Conservation (phyloP, 2,113 vertebrate genomes). For the Colossoma macropomum region DNA sequence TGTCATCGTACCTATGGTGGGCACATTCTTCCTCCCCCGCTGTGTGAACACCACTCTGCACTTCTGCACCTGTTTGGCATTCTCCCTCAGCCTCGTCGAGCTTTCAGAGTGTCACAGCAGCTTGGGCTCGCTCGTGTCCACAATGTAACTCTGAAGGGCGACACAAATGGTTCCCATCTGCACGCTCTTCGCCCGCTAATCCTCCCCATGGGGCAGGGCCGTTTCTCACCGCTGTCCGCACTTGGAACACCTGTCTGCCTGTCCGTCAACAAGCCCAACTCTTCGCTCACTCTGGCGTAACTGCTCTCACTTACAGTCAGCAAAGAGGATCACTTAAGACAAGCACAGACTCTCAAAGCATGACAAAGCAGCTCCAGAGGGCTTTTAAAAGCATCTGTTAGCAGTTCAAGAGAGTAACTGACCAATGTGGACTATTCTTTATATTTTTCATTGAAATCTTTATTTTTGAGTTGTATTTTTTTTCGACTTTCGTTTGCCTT, state of each 20-base stretch:
- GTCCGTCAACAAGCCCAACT: conserved; percentile 37
- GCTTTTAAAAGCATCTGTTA: not conserved
- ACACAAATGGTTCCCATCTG: conserved; percentile 15
- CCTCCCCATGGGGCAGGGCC: conserved; percentile 15
- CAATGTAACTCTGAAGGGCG: conserved; percentile 9
- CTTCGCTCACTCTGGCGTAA: conserved; percentile 6
- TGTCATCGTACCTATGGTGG: conserved; percentile 17
- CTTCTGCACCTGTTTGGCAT: conserved; percentile 16
- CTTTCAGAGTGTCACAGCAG: conserved; percentile 3
- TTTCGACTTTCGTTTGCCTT: too few relatives aligned
- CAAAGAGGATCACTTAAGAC: conserved; percentile 3
- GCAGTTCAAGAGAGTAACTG: not conserved
- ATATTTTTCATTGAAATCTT: not conserved
- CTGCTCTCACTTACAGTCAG: not conserved
- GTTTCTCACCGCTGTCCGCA: conserved; percentile 23
- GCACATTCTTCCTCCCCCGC: not conserved
- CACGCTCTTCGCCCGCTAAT: not conserved
- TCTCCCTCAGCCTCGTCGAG: conserved; percentile 17
- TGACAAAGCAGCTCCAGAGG: not conserved
- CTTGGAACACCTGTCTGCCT: conserved; percentile 38
- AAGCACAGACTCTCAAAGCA: not conserved
- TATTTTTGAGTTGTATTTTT: not conserved
- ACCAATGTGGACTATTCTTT: too few relatives aligned
- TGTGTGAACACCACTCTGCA: not conserved
- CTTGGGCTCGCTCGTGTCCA: not conserved